Conservation (phyloP, 2,113 vertebrate genomes). For the Dolichallabes microphthalmus region DNA sequence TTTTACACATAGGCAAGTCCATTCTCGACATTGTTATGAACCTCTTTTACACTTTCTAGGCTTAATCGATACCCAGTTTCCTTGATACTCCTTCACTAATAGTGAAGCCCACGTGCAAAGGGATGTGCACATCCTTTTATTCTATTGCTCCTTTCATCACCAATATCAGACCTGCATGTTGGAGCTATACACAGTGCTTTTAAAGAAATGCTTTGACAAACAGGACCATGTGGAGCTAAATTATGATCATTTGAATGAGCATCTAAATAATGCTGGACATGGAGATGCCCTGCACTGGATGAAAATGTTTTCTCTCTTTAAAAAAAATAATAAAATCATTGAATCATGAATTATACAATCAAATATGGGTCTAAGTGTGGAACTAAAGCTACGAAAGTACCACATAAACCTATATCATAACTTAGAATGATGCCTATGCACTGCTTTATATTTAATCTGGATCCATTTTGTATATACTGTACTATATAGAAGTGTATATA, state of each 20-base stretch:
- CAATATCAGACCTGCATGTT: not conserved
- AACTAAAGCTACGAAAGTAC: not conserved
- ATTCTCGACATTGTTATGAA: not conserved
- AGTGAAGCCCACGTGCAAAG: not conserved
- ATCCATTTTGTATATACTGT: too few species aligned
- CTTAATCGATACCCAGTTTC: not conserved
- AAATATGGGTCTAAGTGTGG: not conserved
- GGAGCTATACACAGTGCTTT: not conserved
- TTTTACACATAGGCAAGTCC: slow-evolving; percentile 13
- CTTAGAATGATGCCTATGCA: too few species aligned
- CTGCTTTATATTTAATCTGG: too few species aligned
- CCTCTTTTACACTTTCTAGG: not conserved
- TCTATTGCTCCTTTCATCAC: not conserved
- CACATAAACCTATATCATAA: not conserved
- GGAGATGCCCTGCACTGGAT: not conserved
- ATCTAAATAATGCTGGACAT: not conserved
- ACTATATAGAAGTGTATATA: too few species aligned
- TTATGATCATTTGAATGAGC: not conserved
- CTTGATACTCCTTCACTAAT: not conserved
- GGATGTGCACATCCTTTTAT: not conserved
- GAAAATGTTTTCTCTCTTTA: not conserved
- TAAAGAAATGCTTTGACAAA: slow-evolving; percentile 17
- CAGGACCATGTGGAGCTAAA: not conserved
- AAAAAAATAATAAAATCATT: not conserved
- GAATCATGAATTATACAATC: not conserved